Conservation (phyloP, 1,140 invertebrate species). For the Leptopilina boulardi region DNA sequence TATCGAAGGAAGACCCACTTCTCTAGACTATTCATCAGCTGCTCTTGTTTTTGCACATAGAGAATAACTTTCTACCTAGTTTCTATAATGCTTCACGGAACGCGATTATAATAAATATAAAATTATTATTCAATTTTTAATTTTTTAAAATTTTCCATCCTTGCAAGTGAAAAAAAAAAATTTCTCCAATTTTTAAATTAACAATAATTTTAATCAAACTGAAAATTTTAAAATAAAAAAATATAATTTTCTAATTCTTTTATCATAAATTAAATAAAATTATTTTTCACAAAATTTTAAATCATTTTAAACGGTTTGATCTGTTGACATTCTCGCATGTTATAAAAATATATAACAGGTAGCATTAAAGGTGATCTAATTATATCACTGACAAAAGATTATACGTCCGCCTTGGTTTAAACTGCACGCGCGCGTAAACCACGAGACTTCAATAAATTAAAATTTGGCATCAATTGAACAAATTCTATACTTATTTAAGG, state of each 20-base stretch:
- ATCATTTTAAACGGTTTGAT: slow-evolving; percentile 1
- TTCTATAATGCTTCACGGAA: slow-evolving; percentile 2
- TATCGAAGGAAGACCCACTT: slow-evolving; percentile 51
- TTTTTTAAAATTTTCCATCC: too few species aligned
- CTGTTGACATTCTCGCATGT: background rate
- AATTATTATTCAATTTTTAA: too few species aligned
- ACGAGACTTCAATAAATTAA: background rate
- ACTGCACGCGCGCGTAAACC: slow-evolving; percentile 28
- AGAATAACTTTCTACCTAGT: background rate
- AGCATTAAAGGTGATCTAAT: slow-evolving; percentile 52
- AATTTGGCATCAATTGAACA: slow-evolving; percentile 5
- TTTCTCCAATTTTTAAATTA: too few species aligned
- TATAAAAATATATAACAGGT: slow-evolving; percentile 6
- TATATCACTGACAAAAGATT: slow-evolving; percentile 44
- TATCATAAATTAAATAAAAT: too few species aligned
- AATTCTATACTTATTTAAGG: background rate
- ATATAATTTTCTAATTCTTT: too few species aligned
- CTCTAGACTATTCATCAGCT: background rate
- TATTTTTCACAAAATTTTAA: too few species aligned
- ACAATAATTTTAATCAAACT: too few species aligned
- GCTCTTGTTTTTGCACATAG: background rate
- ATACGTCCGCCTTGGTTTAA: background rate
- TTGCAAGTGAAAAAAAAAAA: too few species aligned
- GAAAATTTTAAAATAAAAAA: too few species aligned
- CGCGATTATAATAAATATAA: background rate